Evolutionary conservation across 2,113 vertebrate species (phyloP).

Genomic region (Eclectus roratus): DNA sequence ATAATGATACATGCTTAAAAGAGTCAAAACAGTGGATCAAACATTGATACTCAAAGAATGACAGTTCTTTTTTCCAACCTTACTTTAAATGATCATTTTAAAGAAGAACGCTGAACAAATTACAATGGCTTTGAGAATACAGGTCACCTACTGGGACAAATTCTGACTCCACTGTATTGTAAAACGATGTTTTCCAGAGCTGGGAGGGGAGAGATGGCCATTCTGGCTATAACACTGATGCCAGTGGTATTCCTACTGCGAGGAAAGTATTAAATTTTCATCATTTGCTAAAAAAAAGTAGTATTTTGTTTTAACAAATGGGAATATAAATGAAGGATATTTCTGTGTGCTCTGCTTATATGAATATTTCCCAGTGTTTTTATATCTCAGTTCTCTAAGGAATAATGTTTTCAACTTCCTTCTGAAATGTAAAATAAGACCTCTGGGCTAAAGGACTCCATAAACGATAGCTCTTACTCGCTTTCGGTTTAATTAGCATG

Average conservation of each 20-base stretch:
- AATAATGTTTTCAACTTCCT: slow-evolving; percentile 62
- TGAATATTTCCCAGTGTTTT: slow-evolving; percentile 58
- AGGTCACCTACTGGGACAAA: neutral
- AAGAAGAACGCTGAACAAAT: neutral
- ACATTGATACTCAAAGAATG: neutral
- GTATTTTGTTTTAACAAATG: slow-evolving; percentile 44
- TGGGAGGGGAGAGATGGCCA: neutral
- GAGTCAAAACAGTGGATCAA: slow-evolving; percentile 60
- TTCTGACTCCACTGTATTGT: neutral
- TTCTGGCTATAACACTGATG: neutral
- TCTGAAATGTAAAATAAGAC: slow-evolving; percentile 66
- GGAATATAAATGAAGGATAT: slow-evolving; percentile 42
- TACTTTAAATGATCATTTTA: neutral
- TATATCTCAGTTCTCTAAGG: slow-evolving; percentile 33
- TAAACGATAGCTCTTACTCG: slow-evolving; percentile 9
- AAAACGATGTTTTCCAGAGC: neutral
- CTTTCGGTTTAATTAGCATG: slow-evolving; percentile 61
- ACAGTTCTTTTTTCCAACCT: neutral
- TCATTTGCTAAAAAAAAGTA: slow-evolving; percentile 59
- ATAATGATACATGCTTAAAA: slow-evolving; percentile 2
- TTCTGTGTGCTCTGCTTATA: slow-evolving; percentile 35
- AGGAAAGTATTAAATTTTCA: slow-evolving; percentile 30
- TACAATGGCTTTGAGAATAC: neutral
- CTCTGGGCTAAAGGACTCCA: slow-evolving; percentile 49
- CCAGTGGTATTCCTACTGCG: slow-evolving; percentile 9